phyloP scores from a whole-genome alignment of 2,113 vertebrate species.

The Ammodramus savannarum region DNA sequence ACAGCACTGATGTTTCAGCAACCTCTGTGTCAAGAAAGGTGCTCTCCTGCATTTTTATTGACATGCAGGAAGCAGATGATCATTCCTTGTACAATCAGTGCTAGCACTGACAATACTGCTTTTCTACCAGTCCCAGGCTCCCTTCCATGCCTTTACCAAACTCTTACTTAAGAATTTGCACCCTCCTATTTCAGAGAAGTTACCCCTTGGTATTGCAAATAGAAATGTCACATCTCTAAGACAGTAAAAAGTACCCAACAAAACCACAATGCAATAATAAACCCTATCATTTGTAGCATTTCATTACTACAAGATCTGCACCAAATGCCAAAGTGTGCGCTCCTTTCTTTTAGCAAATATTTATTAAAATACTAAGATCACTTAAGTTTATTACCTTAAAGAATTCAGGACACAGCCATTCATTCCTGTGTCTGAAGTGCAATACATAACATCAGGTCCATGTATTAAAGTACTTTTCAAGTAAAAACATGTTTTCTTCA shows the following conservation, averaged over 20 bases:
- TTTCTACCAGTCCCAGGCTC: not conserved
- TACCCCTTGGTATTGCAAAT: not conserved
- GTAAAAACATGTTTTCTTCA: not conserved
- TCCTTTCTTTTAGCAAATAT: not conserved
- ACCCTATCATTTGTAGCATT: not conserved
- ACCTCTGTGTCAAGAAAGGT: slow-evolving; percentile 37
- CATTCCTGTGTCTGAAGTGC: not conserved
- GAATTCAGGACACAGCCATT: not conserved
- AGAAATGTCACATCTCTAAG: not conserved
- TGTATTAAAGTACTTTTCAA: not conserved
- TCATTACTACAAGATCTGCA: not conserved
- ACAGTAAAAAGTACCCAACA: not conserved
- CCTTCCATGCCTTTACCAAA: not conserved
- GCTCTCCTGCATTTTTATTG: slow-evolving; percentile 47
- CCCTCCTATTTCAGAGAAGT: not conserved
- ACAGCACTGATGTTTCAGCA: slow-evolving; percentile 44
- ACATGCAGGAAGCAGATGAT: not conserved
- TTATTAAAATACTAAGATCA: not conserved
- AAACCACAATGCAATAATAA: not conserved
- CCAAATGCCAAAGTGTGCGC: not conserved
- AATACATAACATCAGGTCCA: not conserved
- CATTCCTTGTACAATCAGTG: not conserved
- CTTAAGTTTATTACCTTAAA: not conserved
- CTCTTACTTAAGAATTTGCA: not conserved
- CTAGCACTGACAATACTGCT: not conserved